phyloP scores from a whole-genome alignment of 2,113 vertebrate species.

The Barbus barbus region DNA sequence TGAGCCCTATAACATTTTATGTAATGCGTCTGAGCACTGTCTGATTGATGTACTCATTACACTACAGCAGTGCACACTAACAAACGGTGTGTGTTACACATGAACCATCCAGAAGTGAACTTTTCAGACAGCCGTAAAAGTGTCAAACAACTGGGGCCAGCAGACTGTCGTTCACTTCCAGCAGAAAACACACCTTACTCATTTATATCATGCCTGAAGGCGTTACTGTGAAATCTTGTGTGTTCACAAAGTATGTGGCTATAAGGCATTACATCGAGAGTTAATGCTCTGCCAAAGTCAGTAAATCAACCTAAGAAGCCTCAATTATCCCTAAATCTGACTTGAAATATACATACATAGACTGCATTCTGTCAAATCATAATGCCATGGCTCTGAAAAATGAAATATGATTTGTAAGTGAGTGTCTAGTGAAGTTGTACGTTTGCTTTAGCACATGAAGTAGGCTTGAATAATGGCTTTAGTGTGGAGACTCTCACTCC shows the following conservation, averaged over 20 bases:
- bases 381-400: background rate
- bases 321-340: background rate
- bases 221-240: background rate
- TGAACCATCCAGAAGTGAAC: background rate
- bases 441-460: background rate
- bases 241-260: background rate
- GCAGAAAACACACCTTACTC: background rate
- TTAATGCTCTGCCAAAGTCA: background rate
- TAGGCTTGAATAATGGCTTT: background rate
- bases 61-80: background rate
- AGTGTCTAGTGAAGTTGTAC: background rate
- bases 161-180: background rate
- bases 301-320: background rate
- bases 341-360: background rate
- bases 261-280: background rate
- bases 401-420: background rate
- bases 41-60: background rate
- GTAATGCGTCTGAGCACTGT: background rate
- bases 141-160: background rate
- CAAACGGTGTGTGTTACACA: too few species aligned
- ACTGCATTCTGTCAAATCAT: background rate
- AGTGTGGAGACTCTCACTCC: slow-evolving; percentile 8
- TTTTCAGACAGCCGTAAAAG: slow-evolving; percentile 20
- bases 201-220: background rate
- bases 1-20: background rate